These are phyloP conservation scores for Synergus gifuensis DNA, from an alignment of 2,888 invertebrate genomes.

Conservation along the genomic window DNA sequence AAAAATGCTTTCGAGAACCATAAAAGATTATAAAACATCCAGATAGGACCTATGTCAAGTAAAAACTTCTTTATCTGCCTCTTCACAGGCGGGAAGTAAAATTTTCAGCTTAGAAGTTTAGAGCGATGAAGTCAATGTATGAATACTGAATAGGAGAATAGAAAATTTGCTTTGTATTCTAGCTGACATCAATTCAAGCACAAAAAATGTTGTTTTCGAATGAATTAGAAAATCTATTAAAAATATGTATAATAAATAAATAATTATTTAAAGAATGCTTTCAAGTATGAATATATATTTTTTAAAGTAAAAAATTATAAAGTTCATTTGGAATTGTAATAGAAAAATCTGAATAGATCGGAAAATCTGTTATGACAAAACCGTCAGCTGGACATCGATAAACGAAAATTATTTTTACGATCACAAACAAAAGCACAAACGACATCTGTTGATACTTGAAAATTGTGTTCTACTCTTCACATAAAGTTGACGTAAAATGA, in stretches of 20 bases:
- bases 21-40: neutral
- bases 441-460: neutral
- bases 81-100: neutral
- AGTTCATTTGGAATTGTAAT: neutral
- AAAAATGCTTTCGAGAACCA: constrained; percentile 10
- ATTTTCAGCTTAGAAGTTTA: neutral
- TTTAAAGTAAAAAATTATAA: neutral
- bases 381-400: neutral
- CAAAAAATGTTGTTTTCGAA: too few relatives aligned
- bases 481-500: neutral
- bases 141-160: neutral
- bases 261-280: too few relatives aligned
- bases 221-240: too few relatives aligned
- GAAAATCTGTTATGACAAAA: neutral
- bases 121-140: neutral
- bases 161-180: too few relatives aligned
- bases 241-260: too few relatives aligned
- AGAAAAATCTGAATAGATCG: neutral
- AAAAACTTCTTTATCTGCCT: neutral
- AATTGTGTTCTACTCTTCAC: neutral
- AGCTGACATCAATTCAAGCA: too few relatives aligned
- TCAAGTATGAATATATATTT: too few relatives aligned
- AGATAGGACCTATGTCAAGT: neutral
- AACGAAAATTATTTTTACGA: neutral
- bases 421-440: neutral